Evolutionary conservation across 2,113 vertebrate species (phyloP), one percentile per base, ranked within the genome.

Genomic region (Solea senegalensis): DNA sequence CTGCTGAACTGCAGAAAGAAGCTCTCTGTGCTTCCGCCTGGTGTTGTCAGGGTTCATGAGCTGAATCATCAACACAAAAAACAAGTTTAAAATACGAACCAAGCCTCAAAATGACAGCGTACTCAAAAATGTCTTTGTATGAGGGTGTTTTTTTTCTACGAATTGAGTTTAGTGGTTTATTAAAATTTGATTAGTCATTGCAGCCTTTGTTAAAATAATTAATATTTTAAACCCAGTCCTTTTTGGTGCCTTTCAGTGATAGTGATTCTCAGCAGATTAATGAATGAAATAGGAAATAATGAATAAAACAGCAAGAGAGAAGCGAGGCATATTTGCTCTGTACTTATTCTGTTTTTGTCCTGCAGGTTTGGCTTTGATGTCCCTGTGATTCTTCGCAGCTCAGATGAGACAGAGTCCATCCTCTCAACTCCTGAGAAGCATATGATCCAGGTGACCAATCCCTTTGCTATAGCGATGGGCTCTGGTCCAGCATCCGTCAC

Each of bases 381-480:
- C 63, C 97, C 97, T 5, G 95, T 97, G 56, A 96, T 98, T 76
- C 89, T 98, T 65, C 95, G 95, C 79, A 98, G 96, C 82, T 97
- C 95, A 0, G 97, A 98, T 82, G 97, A 97, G 64, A 82, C 90
- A 0, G 95, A 94, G 53, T 94, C 95, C 55, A 77, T 76, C 55
- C 58, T 84, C 14, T 92, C 90, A 56, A 91, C 95, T 2, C 91
- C 95, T 69, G 96, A 96, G 84, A 98, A 95, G 72, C 94, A 57
- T 9, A 99, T 99, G 98, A 95, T 94, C 76, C 95, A 95, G 93
- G 96, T 97, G 88, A 96, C 94, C 76, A 99, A 99, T 76, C 98
- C 98, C 16, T 99, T 99, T 43, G 87, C 94, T 3, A 79, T 99
- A 80, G 95, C 95, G 66, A 89, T 98, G 64, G 45, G 59, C 39